These are phyloP conservation scores for Hydrotaea diabolus DNA, from an alignment of 2,888 invertebrate species.

Conservation along the genomic window DNA sequence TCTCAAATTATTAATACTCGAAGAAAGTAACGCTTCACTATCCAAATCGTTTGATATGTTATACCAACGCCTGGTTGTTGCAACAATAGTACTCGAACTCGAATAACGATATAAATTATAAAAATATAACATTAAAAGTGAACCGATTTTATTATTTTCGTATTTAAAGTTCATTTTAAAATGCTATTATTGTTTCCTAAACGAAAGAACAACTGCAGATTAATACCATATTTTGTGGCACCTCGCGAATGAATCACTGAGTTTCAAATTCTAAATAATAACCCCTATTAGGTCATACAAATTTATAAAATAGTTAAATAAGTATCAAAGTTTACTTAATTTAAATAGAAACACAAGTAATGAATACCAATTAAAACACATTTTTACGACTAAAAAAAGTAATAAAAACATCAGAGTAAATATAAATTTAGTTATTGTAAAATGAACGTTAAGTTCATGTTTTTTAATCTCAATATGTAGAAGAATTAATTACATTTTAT, in stretches of 20 bases:
- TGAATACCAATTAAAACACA: not conserved
- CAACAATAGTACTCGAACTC: too few relatives aligned
- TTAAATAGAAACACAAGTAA: constrained; percentile 43
- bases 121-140: too few relatives aligned
- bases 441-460: not conserved
- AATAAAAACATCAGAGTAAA: not conserved
- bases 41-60: too few relatives aligned
- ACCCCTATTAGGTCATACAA: constrained; percentile 6
- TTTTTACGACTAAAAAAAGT: constrained; percentile 4
- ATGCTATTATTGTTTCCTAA: too few relatives aligned
- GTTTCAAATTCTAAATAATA: not conserved
- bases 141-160: too few relatives aligned
- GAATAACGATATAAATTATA: too few relatives aligned
- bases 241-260: not conserved
- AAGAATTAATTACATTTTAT: not conserved
- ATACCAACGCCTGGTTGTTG: too few relatives aligned
- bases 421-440: not conserved
- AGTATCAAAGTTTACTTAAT: constrained; percentile 67
- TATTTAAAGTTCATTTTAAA: too few relatives aligned
- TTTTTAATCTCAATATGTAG: constrained; percentile 14
- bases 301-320: constrained; percentile 36
- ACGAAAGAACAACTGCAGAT: too few relatives aligned
- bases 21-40: too few relatives aligned
- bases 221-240: not conserved
- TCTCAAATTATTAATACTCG: too few relatives aligned